phyloP scores from a whole-genome alignment of 1,140 invertebrate species.

The Megalopta genalis region DNA sequence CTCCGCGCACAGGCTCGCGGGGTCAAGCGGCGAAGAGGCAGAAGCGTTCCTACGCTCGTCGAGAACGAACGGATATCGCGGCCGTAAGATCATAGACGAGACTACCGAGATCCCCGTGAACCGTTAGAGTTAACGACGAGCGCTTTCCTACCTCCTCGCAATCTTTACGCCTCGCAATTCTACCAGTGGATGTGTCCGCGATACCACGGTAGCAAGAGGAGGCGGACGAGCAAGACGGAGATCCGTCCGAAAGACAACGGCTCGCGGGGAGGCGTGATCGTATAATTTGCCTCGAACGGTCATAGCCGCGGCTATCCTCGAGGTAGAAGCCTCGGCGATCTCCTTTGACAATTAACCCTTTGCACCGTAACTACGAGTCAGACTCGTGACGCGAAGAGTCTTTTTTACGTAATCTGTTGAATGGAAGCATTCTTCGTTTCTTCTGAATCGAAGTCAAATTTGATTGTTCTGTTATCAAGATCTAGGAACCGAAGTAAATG shows the following conservation, averaged over 20 bases:
- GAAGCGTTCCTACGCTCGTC: neutral
- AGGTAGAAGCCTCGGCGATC: too few relatives aligned
- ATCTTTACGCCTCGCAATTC: slow-evolving; percentile 40
- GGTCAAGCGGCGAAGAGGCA: neutral
- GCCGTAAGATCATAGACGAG: slow-evolving; percentile 34
- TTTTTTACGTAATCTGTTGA: too few relatives aligned
- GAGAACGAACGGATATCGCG: slow-evolving; percentile 16
- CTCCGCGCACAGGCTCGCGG: neutral
- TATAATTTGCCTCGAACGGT: slow-evolving; percentile 14
- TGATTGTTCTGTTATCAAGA: too few relatives aligned
- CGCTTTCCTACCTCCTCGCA: slow-evolving; percentile 19
- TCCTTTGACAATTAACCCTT: too few relatives aligned
- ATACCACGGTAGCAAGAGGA: slow-evolving; percentile 40
- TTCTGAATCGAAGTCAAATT: too few relatives aligned
- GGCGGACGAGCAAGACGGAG: slow-evolving; percentile 24
- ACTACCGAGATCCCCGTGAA: slow-evolving; percentile 28
- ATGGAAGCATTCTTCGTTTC: too few relatives aligned
- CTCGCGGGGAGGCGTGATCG: slow-evolving; percentile 6
- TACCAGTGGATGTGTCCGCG: slow-evolving; percentile 19
- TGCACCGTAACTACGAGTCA: too few relatives aligned
- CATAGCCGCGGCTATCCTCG: too few relatives aligned
- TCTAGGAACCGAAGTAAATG: too few relatives aligned
- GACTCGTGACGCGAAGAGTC: too few relatives aligned
- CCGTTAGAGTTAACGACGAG: slow-evolving; percentile 54
- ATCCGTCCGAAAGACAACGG: slow-evolving; percentile 9